Evolutionary conservation across 2,113 vertebrate species (phyloP), one percentile per base, ranked within the genome.

Genomic region (Urocynchramus pylzowi): DNA sequence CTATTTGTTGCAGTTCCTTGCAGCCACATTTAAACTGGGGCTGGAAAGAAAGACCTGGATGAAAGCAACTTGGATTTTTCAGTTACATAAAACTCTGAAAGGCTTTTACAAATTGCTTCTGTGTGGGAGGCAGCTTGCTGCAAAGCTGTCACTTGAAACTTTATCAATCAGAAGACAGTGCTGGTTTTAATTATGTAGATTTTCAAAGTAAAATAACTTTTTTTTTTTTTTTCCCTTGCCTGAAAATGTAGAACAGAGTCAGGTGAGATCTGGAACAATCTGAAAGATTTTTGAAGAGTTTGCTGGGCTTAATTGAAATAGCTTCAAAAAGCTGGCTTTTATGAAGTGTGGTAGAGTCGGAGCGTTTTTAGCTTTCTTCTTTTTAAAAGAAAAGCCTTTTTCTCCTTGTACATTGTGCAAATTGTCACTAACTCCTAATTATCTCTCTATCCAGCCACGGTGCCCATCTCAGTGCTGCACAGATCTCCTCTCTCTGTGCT

Each of bases 101-200:
- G 84, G 47, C 80, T 93, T 85, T 94, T 89, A 90, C 88, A 91
- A 86, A 88, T 96, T 92, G 91, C 77, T 87, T 45, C 69, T 96
- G 91, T 86, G 74, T 92, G 95, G 90, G 89, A 92, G 94, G 86
- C 84, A 96, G 76, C 94, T 97, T 97, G 95, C 96, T 97, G 96
- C 95, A 96, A 97, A 97, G 95, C 96, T 96, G 93, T 95, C 87
- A 96, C 63, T 91, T 97, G 80, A 97, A 97, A 97, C 96, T 90
- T 95, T 94, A 96, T 97, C 85, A 97, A 85, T 96, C 77, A 94
- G 91, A 84, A 84, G 91, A 74, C 69, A 95, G 94, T 69, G 84
- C 93, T 28, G 26, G 76, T 97, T 98, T 97, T 97, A 91, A 97
- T 98, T 97, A 97, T 96, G 94, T 82, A 84, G 93, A 59, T 90